Evolutionary conservation across 2,797 vertebrate genomes (phyloP).

Genomic region (Calcarius lapponicus): DNA sequence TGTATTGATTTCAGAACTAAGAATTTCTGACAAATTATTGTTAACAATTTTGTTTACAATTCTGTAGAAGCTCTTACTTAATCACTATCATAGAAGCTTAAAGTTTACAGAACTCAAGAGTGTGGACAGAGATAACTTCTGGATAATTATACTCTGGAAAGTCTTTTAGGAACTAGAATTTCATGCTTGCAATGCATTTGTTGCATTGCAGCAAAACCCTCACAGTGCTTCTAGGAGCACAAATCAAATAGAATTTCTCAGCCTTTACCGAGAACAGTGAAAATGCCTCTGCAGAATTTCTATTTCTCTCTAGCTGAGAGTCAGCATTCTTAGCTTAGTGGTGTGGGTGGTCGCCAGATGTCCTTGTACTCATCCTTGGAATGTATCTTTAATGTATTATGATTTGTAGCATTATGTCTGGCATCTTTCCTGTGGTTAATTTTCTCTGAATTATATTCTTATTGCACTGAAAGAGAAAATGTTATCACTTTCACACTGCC

Average conservation of each 20-base stretch:
- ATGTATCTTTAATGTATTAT: not conserved
- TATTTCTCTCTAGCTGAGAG: not conserved
- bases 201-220: constrained; percentile 11
- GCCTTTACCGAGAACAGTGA: not conserved
- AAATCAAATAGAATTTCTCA: not conserved
- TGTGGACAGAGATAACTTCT: not conserved
- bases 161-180: not conserved
- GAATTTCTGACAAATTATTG: not conserved
- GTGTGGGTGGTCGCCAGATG: not conserved
- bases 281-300: not conserved
- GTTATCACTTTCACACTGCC: not conserved
- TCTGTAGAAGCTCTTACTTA: not conserved
- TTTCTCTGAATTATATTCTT: not conserved
- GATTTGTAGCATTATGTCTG: not conserved
- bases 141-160: not conserved
- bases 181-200: not conserved
- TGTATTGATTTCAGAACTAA: not conserved
- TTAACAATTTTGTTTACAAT: not conserved
- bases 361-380: constrained; percentile 19
- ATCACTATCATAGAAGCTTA: not conserved
- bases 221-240: not conserved
- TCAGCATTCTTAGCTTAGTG: not conserved
- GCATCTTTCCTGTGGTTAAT: not conserved
- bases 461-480: not conserved
- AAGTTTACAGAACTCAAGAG: not conserved